These are phyloP conservation scores for Cryptocephalus primarius DNA, from an alignment of 2,888 invertebrate species.

Conservation along the genomic window DNA sequence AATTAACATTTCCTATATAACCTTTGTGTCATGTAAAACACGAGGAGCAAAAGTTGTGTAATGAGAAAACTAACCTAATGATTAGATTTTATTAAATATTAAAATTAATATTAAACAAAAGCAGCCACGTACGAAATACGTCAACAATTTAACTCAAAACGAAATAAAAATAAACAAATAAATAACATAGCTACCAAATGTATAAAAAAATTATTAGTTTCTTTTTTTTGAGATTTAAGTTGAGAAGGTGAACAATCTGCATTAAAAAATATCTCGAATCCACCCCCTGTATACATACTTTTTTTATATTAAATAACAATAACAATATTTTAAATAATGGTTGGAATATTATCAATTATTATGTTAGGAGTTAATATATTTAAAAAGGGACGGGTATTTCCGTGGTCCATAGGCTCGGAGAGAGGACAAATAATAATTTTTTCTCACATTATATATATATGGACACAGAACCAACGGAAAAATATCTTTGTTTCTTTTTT, in stretches of 20 bases:
- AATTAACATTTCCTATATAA: no score
- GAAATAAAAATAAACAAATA: no score
- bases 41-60: no score
- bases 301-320: not conserved
- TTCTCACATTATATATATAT: conserved; percentile 17
- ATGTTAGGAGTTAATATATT: conserved; percentile 9
- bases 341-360: not conserved
- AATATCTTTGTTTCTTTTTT: conserved; percentile 1
- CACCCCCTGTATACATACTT: not conserved
- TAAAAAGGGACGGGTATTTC: conserved; percentile 38
- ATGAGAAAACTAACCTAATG: no score
- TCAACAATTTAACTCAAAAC: no score
- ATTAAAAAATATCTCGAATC: not conserved
- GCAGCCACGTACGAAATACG: no score
- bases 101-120: no score
- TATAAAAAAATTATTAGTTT: no score
- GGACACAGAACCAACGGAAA: conserved; percentile 36
- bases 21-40: no score
- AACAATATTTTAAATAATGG: no score
- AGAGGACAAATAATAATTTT: conserved; percentile 28
- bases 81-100: no score
- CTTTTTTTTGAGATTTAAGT: not conserved
- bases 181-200: no score
- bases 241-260: not conserved
- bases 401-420: conserved; percentile 41